Evolutionary conservation across 1,140 invertebrate genomes (phyloP).

Genomic region (Leptoteleia sp.): DNA sequence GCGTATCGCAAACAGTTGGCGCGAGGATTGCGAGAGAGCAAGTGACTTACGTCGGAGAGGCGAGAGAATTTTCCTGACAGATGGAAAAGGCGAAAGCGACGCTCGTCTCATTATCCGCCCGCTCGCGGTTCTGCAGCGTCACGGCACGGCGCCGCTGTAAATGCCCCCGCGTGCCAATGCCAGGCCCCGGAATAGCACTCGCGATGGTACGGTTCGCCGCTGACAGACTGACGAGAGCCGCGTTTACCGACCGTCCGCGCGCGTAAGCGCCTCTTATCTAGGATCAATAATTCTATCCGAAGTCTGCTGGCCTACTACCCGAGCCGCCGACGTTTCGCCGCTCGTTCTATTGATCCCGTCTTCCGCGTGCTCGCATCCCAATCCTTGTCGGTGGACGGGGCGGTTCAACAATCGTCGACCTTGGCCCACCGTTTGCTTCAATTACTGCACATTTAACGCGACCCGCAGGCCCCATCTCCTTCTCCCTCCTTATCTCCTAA

Average conservation of each 20-base stretch:
- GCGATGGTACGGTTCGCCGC: constrained; percentile 29
- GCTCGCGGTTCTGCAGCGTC: constrained; percentile 4
- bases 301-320: constrained; percentile 73
- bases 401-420: constrained; percentile 30
- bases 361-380: constrained; percentile 47
- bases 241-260: constrained; percentile 71
- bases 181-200: constrained; percentile 6
- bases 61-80: too few relatives aligned
- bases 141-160: too few relatives aligned
- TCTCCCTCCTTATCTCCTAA: not conserved
- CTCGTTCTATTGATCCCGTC: constrained; percentile 71
- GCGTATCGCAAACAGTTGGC: too few relatives aligned
- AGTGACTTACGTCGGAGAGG: too few relatives aligned
- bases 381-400: constrained; percentile 24
- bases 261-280: constrained; percentile 68
- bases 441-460: constrained; percentile 8
- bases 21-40: too few relatives aligned
- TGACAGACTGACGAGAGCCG: constrained; percentile 42
- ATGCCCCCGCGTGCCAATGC: too few relatives aligned
- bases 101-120: too few relatives aligned
- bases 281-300: constrained; percentile 78
- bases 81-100: too few relatives aligned
- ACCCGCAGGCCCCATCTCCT: not conserved
- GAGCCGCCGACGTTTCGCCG: constrained; percentile 69
- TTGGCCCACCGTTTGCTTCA: constrained; percentile 28